Conservation (phyloP, 2,113 vertebrate genomes). For the Hippocampus zosterae region DNA sequence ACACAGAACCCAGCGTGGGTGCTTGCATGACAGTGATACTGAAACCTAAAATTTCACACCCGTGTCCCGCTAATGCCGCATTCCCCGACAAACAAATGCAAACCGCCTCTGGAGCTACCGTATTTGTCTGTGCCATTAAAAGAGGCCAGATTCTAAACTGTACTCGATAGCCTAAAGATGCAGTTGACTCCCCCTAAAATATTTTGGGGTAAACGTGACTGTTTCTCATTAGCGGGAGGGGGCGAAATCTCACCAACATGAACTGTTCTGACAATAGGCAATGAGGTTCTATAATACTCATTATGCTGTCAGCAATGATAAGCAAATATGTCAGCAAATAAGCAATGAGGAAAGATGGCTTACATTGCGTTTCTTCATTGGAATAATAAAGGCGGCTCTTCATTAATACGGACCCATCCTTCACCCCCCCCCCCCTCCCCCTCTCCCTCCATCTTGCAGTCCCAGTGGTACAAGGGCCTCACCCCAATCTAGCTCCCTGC, state of each 20-base stretch:
- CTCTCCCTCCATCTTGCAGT: constrained; percentile 35
- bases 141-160: no score
- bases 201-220: background rate
- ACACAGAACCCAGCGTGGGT: no score
- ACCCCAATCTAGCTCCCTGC: constrained; percentile 61
- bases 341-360: constrained; percentile 9
- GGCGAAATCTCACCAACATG: no score
- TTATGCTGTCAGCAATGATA: constrained; percentile 1
- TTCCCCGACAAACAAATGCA: no score
- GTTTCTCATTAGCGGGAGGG: no score
- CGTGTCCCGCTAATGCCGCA: no score
- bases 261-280: background rate
- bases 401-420: constrained; percentile 50
- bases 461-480: constrained; percentile 51
- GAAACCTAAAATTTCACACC: no score
- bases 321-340: constrained; percentile 30
- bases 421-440: constrained; percentile 45
- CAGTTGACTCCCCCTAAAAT: background rate
- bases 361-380: constrained; percentile 3
- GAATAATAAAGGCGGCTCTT: constrained; percentile 28
- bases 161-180: background rate
- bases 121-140: no score
- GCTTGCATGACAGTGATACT: no score
- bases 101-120: no score
- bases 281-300: background rate